phyloP scores from a whole-genome alignment of 2,888 invertebrate species.

The Adineta ricciae region DNA sequence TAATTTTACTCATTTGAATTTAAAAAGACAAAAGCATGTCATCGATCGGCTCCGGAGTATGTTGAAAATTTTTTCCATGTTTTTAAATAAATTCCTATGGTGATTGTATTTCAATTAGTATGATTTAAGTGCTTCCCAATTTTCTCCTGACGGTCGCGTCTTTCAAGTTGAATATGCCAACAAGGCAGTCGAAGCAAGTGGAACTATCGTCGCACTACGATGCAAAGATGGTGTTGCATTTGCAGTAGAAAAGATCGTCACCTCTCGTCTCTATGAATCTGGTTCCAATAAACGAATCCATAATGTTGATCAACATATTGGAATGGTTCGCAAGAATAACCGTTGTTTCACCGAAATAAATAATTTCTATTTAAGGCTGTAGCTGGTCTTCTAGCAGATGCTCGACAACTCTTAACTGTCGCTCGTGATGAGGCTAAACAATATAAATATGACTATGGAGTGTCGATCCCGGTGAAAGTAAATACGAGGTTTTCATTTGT shows the following conservation, averaged over 20 bases:
- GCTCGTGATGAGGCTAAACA: constrained; percentile 86
- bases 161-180: constrained; percentile 99
- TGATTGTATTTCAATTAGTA: constrained; percentile 59
- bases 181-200: constrained; percentile 95
- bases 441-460: constrained; percentile 78
- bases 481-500: background rate
- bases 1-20: background rate
- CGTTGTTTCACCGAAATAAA: constrained; percentile 40
- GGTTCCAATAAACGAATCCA: constrained; percentile 78
- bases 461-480: constrained; percentile 71
- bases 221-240: constrained; percentile 93
- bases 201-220: constrained; percentile 82
- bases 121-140: constrained; percentile 98
- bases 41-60: constrained; percentile 34
- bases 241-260: constrained; percentile 89
- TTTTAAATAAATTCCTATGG: background rate
- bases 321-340: constrained; percentile 60
- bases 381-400: constrained; percentile 83
- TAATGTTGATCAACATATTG: constrained; percentile 82
- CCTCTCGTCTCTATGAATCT: constrained; percentile 80
- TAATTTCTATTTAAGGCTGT: constrained; percentile 58
- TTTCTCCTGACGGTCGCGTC: constrained; percentile 95
- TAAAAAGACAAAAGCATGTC: constrained; percentile 22
- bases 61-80: background rate
- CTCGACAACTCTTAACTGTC: constrained; percentile 78